A percentile compares a stretch with the other conserved stretches of the same genome.
These are phyloP conservation scores for Petroica traversi DNA, from an alignment of 2,113 vertebrate genomes.

Conservation along the genomic window DNA sequence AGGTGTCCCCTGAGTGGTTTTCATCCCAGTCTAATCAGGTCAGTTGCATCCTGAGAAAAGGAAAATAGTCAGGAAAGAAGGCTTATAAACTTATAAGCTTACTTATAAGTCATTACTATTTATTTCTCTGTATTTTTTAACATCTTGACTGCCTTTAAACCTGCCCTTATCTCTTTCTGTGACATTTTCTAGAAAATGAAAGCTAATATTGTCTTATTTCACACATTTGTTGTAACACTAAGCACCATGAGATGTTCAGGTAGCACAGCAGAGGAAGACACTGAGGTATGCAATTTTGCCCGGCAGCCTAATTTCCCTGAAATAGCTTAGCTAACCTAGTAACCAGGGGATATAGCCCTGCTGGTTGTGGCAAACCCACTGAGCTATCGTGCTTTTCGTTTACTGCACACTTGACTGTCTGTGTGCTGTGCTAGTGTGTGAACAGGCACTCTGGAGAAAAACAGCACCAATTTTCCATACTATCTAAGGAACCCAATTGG, in stretches of 20 bases:
- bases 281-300: not conserved
- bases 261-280: not conserved
- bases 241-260: not conserved
- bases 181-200: not conserved
- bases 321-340: not conserved
- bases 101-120: not conserved
- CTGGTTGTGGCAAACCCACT: not conserved
- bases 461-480: conserved; percentile 41
- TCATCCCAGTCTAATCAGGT: not conserved
- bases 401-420: not conserved
- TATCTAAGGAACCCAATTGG: conserved; percentile 33
- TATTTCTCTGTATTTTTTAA: not conserved
- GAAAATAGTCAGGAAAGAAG: not conserved
- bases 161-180: not conserved
- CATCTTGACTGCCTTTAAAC: not conserved
- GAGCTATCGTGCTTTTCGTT: not conserved
- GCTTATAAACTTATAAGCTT: not conserved
- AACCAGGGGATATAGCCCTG: not conserved
- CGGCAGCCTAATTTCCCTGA: not conserved
- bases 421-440: not conserved
- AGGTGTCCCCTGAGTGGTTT: not conserved
- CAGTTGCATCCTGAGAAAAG: not conserved
- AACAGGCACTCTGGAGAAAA: not conserved
- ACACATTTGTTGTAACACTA: not conserved
- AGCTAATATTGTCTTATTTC: not conserved